A percentile compares a stretch with the other conserved stretches of the same genome.
Evolutionary conservation across 2,797 vertebrate genomes (phyloP).

Genomic region (Monodelphis domestica): DNA sequence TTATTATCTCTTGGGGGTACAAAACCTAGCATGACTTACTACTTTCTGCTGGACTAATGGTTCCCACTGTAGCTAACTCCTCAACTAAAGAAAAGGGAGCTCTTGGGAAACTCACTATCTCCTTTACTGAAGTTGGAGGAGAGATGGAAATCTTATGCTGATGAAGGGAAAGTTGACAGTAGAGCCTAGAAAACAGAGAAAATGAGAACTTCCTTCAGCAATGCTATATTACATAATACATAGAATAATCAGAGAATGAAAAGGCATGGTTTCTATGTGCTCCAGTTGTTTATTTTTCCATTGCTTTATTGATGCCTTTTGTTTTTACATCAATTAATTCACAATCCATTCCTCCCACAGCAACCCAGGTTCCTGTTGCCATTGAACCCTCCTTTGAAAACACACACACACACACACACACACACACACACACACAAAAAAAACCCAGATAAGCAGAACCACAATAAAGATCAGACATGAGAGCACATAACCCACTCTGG

Average conservation of each 20-base stretch:
- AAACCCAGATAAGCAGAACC: neutral
- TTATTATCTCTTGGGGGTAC: too few species aligned
- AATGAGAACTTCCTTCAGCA: neutral
- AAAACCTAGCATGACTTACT: too few species aligned
- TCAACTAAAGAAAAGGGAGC: neutral
- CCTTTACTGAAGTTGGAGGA: neutral
- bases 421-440: too few species aligned
- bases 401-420: too few species aligned
- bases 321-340: neutral
- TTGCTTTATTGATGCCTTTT: neutral
- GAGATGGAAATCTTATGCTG: neutral
- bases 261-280: neutral
- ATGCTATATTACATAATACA: neutral
- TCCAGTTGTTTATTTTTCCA: neutral
- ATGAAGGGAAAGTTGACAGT: neutral
- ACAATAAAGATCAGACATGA: neutral
- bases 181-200: neutral
- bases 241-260: neutral
- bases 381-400: neutral
- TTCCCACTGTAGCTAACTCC: neutral
- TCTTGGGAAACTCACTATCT: neutral
- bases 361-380: neutral
- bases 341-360: neutral
- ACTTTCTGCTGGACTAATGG: too few species aligned
- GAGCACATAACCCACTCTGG: neutral